Conservation (phyloP, 2,797 vertebrate species). For the Hyperoplus lanceolatus region DNA sequence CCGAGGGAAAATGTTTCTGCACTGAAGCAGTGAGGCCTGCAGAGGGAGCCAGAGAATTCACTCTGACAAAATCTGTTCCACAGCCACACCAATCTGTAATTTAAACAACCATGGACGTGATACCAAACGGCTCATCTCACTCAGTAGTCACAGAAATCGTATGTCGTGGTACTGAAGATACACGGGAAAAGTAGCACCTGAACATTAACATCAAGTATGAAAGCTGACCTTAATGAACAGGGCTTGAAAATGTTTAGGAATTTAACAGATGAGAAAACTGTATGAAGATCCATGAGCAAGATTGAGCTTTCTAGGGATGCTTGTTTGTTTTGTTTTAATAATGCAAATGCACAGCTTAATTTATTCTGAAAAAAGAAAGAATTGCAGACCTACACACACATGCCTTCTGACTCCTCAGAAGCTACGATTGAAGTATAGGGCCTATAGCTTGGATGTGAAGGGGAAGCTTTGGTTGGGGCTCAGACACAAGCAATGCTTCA, state of each 20-base stretch:
- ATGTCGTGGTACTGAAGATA: no score
- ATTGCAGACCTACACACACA: no score
- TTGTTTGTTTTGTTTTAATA: background rate
- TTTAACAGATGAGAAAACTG: background rate
- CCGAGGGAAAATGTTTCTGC: background rate
- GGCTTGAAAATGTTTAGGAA: background rate
- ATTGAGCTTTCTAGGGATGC: background rate
- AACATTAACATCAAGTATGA: background rate
- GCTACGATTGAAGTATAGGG: background rate
- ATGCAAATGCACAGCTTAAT: background rate
- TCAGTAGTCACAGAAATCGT: background rate
- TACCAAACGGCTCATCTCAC: background rate
- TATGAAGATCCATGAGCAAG: background rate
- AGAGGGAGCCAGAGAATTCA: slow-evolving; percentile 28
- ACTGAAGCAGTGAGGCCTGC: background rate
- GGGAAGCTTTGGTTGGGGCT: background rate
- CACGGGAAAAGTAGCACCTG: background rate
- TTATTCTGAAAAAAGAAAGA: background rate
- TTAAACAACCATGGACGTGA: no score
- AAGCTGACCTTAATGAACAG: background rate
- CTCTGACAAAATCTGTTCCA: no score
- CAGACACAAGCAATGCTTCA: background rate
- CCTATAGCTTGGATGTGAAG: background rate
- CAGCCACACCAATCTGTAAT: no score
- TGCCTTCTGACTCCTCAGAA: background rate